Conservation (phyloP, 2,797 vertebrate genomes). For the Borostomias antarcticus region DNA sequence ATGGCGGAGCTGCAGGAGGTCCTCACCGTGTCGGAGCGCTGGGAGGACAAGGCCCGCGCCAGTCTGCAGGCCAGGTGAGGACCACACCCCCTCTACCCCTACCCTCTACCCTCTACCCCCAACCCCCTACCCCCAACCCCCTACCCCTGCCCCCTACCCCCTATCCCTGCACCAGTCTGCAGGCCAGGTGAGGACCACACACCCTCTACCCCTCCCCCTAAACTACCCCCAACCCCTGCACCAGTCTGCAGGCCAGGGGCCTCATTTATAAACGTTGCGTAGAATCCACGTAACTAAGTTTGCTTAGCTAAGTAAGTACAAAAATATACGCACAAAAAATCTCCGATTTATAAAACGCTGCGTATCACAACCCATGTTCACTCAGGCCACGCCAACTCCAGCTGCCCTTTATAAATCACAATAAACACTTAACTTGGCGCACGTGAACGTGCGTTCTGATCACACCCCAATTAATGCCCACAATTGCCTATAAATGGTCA, state of each 20-base stretch:
- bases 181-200: slow-evolving; percentile 1
- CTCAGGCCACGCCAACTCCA: no score
- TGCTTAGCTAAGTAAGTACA: no score
- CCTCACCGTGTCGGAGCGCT: slow-evolving; percentile 94
- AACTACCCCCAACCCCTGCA: background rate
- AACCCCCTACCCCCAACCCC: background rate
- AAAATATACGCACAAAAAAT: no score
- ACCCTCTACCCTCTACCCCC: no score
- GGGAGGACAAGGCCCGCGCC: slow-evolving; percentile 96
- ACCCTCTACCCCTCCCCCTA: background rate
- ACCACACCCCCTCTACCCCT: background rate
- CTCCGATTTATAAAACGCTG: no score
- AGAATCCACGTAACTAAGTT: no score
- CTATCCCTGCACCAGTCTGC: background rate
- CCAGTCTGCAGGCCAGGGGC: background rate
- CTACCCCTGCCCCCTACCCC: background rate
- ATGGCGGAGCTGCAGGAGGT: slow-evolving; percentile 98
- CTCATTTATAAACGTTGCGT: no score
- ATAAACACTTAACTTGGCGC: background rate
- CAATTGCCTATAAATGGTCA: no score
- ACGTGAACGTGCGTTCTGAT: no score
- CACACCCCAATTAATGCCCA: no score
- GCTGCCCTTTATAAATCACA: no score
- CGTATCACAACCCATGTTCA: no score
- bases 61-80: slow-evolving; percentile 92